Base-by-base conservation (phyloP, 2,888 invertebrate genomes). In the Zaprionus lineosus region DNA sequence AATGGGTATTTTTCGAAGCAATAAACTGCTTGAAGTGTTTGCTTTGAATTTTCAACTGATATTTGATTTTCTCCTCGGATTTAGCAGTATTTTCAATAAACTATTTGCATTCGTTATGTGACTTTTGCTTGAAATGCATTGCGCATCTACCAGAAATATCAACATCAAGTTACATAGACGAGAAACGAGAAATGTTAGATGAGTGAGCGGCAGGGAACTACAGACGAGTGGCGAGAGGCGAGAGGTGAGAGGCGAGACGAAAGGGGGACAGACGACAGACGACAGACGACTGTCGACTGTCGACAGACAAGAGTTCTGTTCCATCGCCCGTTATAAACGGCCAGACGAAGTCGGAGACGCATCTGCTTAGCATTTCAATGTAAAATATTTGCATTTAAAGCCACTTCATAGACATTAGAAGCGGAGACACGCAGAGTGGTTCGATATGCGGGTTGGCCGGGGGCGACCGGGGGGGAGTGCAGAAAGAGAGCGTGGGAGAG, bases 311-410 rank as follows among this genome's bases (percentile, higher is more conserved):
- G n/a, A n/a, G n/a, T n/a, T n/a, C n/a, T n/a, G n/a, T n/a, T n/a
- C n/a, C n/a, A n/a, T 29, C 29, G 26, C 19, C 37, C 66, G 51
- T 52, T 33, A 19, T 41, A 47, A 48, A 46, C 37, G 41, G 51
- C 28, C 59, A 61, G 62, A 63, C 63, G 46, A 43, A 79, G 63
- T 60, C 75, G 24, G 64, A 76, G 72, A 84, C 82, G 81, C 81
- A 81, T 84, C 86, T 81, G 84, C 63, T 81, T 81, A 77, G 81
- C 79, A 81, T 74, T 70, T 71, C 74, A 69, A 69, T 69, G 56
- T 56, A 41, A 51, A 37, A 69, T 73, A 69, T 69, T 71, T 71
- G 62, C 72, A 75, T 75, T 66, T 70, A 64, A 70, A 71, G 70
- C 70, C 65, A 74, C 86, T 84, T 75, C 57, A 63, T 44, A 60